Evolutionary conservation across 2,797 vertebrate species (phyloP), one percentile per base, ranked within the genome.

Genomic region (Anabacerthia variegaticeps): DNA sequence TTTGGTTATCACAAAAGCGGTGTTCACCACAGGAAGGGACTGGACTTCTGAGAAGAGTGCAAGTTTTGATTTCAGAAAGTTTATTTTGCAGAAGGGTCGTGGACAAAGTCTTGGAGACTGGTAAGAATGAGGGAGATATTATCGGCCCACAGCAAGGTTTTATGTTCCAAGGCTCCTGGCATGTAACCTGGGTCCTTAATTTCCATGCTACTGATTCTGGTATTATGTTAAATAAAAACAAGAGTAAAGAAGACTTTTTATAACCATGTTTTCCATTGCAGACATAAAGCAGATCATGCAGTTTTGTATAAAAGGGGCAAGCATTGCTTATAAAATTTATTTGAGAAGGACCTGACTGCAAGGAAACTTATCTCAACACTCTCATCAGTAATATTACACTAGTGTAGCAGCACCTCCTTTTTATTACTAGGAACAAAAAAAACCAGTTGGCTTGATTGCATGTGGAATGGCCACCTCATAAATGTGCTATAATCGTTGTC

Each of bases 31-130:
- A 87, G 96, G 94, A 95, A 96, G 44, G 56, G 77, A 95, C 52
- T 79, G 86, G 92, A 95, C 90, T 97, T 96, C 95, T 97, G 92
- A 95, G 74, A 92, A 93, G 67, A 90, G 80, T 91, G 83, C 76
- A 68, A 81, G 89, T 94, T 95, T 94, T 92, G 44, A 95, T 97
- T 97, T 95, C 37, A 63, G 87, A 27, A 89, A 90, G 96, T 95
- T 97, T 94, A 63, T 95, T 95, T 97, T 93, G 67, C 71, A 91
- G 94, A 79, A 76, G 67, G 67, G 44, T 74, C 10, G 13, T 87
- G 93, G 93, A 91, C 71, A 92, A 66, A 94, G 52, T 93, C 90
- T 71, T 85, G 86, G 90, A 93, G 92, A 39, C 93, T 92, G 77
- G 84, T 89, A 95, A 87, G 55, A 94, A 94, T 95, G 92, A 85